Evolutionary conservation across 2,888 invertebrate species (phyloP).

Genomic region (Leucophora obtusa): DNA sequence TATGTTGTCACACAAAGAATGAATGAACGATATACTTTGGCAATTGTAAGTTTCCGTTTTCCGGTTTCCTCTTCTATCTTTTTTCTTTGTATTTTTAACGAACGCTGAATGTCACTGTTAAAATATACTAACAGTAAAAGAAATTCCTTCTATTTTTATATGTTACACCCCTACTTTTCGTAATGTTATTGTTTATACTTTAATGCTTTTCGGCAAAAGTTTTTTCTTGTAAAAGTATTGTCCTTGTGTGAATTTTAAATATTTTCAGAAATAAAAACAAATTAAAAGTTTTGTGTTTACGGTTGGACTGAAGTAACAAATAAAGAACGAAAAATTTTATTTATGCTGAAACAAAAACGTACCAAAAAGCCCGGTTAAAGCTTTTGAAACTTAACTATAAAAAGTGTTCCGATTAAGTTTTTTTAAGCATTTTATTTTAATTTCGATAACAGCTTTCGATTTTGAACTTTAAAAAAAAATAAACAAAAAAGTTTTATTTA

Average conservation of each 20-base stretch:
- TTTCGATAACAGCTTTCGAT: too few relatives aligned
- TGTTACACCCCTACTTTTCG: neutral
- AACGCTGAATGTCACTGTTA: constrained; percentile 36
- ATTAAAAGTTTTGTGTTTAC: constrained; percentile 1
- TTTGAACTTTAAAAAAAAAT: too few relatives aligned
- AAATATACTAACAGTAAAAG: neutral
- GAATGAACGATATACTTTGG: constrained; percentile 49
- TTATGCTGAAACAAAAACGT: too few relatives aligned
- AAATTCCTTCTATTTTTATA: constrained; percentile 9
- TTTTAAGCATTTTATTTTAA: too few relatives aligned
- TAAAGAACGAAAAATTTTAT: too few relatives aligned
- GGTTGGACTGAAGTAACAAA: too few relatives aligned
- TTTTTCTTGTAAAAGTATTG: constrained; percentile 1
- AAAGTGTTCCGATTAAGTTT: too few relatives aligned
- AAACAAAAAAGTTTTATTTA: too few relatives aligned
- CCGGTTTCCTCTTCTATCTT: constrained; percentile 51
- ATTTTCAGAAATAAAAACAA: constrained; percentile 11
- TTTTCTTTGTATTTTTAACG: constrained; percentile 13
- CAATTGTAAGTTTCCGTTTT: constrained; percentile 56
- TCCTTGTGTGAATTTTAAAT: constrained; percentile 14
- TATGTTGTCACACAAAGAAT: constrained; percentile 55
- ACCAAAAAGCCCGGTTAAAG: too few relatives aligned
- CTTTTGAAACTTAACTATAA: too few relatives aligned
- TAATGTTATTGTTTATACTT: neutral
- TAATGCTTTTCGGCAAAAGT: constrained; percentile 14